Evolutionary conservation across 2,113 vertebrate genomes (phyloP).

Genomic region (Leptosomus discolor): DNA sequence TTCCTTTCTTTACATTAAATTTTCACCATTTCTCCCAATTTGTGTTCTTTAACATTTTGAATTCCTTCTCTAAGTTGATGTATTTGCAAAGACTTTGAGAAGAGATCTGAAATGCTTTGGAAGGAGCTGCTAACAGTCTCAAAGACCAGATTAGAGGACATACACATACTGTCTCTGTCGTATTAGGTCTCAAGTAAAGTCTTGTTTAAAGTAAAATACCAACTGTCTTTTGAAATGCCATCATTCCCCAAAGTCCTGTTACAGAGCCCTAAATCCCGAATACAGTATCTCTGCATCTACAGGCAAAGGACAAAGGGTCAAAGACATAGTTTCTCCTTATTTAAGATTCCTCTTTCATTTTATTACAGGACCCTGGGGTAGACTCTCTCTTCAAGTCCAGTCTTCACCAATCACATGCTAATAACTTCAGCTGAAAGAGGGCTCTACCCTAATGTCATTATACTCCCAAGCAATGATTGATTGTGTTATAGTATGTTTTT

Average conservation of each 20-base stretch:
- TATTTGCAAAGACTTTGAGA: slow-evolving; percentile 43
- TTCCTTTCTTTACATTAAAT: background rate
- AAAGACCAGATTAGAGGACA: slow-evolving; percentile 59
- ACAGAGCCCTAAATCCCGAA: slow-evolving; percentile 61
- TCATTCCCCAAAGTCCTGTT: slow-evolving; percentile 66
- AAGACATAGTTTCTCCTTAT: slow-evolving; percentile 69
- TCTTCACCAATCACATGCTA: slow-evolving; percentile 80
- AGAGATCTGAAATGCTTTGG: slow-evolving; percentile 30
- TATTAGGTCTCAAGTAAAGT: slow-evolving; percentile 65
- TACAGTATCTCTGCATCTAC: slow-evolving; percentile 61
- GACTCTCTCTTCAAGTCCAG: slow-evolving; percentile 69
- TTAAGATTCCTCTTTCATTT: slow-evolving; percentile 73
- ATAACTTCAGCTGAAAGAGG: slow-evolving; percentile 83
- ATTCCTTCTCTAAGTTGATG: background rate
- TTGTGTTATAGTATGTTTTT: slow-evolving; percentile 94
- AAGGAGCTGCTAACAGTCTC: slow-evolving; percentile 43
- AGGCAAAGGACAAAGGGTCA: slow-evolving; percentile 73
- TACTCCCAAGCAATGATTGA: slow-evolving; percentile 91
- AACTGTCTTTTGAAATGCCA: slow-evolving; percentile 68
- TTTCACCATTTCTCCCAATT: background rate
- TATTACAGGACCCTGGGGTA: slow-evolving; percentile 72
- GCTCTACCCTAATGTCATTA: slow-evolving; percentile 83
- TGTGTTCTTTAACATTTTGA: background rate
- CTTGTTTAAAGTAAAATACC: slow-evolving; percentile 69
- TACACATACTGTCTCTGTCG: slow-evolving; percentile 5